Conservation (phyloP, 2,113 vertebrate genomes). For the Pyrgilauda ruficollis region DNA sequence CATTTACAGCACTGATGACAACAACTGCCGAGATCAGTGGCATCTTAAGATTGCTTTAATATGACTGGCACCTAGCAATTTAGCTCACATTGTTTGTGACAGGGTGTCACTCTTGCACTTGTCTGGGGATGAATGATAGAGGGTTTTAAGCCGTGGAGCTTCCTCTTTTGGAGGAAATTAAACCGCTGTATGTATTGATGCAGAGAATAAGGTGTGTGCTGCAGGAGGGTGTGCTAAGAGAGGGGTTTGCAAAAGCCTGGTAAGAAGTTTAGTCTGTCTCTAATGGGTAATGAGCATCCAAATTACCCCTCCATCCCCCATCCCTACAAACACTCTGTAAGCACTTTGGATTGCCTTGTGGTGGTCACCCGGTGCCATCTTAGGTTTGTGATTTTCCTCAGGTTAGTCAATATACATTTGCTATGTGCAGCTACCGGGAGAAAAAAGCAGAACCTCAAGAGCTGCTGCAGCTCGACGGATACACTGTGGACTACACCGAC, state of each 20-base stretch:
- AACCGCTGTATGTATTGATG: not conserved
- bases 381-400: constrained; percentile 69
- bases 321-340: not conserved
- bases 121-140: constrained; percentile 73
- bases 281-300: not conserved
- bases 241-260: not conserved
- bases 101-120: constrained; percentile 80
- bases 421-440: constrained; percentile 99
- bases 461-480: constrained; percentile 94
- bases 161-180: not conserved
- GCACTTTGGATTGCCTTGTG: not conserved
- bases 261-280: not conserved
- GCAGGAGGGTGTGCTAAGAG: not conserved
- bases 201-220: not conserved
- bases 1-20: constrained; percentile 84
- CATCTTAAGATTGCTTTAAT: constrained; percentile 71
- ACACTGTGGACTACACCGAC: constrained; percentile 98
- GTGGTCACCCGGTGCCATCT: not conserved
- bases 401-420: constrained; percentile 99
- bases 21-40: constrained; percentile 64
- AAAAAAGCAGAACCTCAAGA: constrained; percentile 98
- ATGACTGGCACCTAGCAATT: constrained; percentile 85
- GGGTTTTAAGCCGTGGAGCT: constrained; percentile 16
- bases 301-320: not conserved
- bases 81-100: constrained; percentile 83